A percentile compares a stretch with the other conserved stretches of the same genome.
Conservation (phyloP, 2,113 vertebrate genomes). For the Taxidea taxus region DNA sequence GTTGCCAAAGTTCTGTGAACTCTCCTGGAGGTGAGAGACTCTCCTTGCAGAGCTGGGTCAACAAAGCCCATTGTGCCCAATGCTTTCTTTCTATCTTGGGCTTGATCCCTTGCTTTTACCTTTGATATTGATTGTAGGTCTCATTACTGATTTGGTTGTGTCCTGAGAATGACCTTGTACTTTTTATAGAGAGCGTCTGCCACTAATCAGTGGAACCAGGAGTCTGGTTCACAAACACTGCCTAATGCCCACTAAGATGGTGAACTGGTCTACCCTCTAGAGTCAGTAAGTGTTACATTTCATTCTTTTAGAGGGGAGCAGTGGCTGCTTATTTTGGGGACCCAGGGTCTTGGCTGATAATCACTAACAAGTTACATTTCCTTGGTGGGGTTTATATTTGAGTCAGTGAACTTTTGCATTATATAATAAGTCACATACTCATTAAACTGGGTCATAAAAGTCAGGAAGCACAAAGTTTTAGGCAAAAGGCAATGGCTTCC, state of each 20-base stretch:
- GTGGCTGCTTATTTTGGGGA: neutral
- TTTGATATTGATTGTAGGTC: neutral
- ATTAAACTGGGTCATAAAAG: neutral
- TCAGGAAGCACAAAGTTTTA: neutral
- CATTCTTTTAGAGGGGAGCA: neutral
- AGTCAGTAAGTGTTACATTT: neutral
- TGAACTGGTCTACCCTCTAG: neutral
- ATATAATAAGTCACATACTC: neutral
- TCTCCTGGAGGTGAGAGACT: neutral
- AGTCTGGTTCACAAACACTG: neutral
- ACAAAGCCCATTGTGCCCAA: neutral
- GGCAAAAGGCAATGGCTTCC: neutral
- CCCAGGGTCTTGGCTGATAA: neutral
- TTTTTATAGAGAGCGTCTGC: neutral
- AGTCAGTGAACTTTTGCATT: neutral
- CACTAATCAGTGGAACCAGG: neutral
- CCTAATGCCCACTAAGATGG: neutral
- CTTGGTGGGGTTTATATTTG: neutral
- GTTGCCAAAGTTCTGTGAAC: neutral
- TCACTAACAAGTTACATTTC: neutral
- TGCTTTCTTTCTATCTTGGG: neutral
- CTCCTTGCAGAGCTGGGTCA: neutral
- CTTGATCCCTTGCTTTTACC: neutral
- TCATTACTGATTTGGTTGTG: slow-evolving; percentile 2
- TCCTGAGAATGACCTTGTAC: neutral